Conservation (phyloP, 2,888 invertebrate genomes). For the Acrocyrtus sp. region DNA sequence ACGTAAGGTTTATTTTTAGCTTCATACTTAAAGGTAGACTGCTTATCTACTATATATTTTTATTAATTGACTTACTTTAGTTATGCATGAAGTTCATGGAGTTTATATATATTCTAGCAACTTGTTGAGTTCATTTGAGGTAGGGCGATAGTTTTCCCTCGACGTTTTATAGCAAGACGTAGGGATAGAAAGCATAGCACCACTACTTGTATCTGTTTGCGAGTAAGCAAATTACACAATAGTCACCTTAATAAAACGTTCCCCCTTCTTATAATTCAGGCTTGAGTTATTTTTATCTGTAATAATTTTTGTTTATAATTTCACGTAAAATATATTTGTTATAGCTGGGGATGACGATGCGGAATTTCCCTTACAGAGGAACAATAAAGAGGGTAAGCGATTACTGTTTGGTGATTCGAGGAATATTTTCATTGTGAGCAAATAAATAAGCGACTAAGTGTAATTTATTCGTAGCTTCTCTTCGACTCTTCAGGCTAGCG, state of each 20-base stretch:
- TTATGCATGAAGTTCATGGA: slow-evolving; percentile 10
- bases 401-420: slow-evolving; percentile 52
- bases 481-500: no score
- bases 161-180: no score
- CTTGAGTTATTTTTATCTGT: slow-evolving; percentile 53
- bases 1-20: slow-evolving; percentile 12
- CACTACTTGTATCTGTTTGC: no score
- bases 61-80: no score
- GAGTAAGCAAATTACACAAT: no score
- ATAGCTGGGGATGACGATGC: slow-evolving; percentile 50
- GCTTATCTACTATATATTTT: slow-evolving; percentile 26
- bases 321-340: slow-evolving; percentile 49
- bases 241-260: slow-evolving; percentile 29
- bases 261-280: slow-evolving; percentile 22
- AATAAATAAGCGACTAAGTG: no score
- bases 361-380: slow-evolving; percentile 50
- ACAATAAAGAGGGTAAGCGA: slow-evolving; percentile 52
- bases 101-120: no score
- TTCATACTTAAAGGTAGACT: slow-evolving; percentile 19
- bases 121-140: no score
- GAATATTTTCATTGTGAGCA: slow-evolving; percentile 44
- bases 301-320: slow-evolving; percentile 52
- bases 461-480: no score
- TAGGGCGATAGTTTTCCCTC: no score
- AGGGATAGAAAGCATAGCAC: no score